Percentiles rank a stretch among this genome's conserved stretches.
These are phyloP conservation scores for Sardinella longiceps DNA, from an alignment of 2,797 vertebrate genomes.

Conservation along the genomic window DNA sequence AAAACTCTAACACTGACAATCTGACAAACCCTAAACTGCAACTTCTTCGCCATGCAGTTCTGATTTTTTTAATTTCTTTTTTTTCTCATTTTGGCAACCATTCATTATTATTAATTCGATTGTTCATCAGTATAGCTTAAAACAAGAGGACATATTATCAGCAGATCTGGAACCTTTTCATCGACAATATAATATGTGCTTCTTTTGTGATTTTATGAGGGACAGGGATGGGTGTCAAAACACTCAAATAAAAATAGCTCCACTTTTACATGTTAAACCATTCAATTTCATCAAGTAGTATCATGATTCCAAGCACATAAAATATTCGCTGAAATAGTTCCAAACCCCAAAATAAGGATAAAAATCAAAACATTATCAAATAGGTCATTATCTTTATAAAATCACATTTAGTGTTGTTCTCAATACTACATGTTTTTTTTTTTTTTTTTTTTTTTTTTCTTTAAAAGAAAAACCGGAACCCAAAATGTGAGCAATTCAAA, in stretches of 20 bases:
- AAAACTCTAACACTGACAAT: constrained; percentile 99
- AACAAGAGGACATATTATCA: constrained; percentile 72
- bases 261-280: neutral
- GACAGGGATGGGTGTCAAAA: neutral
- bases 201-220: constrained; percentile 27
- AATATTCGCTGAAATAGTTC: constrained; percentile 85
- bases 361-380: constrained; percentile 72
- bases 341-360: constrained; percentile 76
- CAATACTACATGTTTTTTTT: constrained; percentile 39
- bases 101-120: constrained; percentile 79
- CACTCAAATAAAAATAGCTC: neutral
- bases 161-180: constrained; percentile 87
- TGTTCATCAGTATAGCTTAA: constrained; percentile 67
- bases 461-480: constrained; percentile 52
- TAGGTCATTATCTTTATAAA: constrained; percentile 66
- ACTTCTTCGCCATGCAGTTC: constrained; percentile 99
- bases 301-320: constrained; percentile 57
- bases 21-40: constrained; percentile 99
- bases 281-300: constrained; percentile 5
- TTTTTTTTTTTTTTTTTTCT: constrained; percentile 21
- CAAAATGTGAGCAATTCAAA: constrained; percentile 68
- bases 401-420: constrained; percentile 61
- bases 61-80: constrained; percentile 53
- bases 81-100: constrained; percentile 58
- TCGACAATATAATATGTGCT: constrained; percentile 74